Conservation (phyloP, 2,113 vertebrate genomes). For the Mesitornis unicolor region DNA sequence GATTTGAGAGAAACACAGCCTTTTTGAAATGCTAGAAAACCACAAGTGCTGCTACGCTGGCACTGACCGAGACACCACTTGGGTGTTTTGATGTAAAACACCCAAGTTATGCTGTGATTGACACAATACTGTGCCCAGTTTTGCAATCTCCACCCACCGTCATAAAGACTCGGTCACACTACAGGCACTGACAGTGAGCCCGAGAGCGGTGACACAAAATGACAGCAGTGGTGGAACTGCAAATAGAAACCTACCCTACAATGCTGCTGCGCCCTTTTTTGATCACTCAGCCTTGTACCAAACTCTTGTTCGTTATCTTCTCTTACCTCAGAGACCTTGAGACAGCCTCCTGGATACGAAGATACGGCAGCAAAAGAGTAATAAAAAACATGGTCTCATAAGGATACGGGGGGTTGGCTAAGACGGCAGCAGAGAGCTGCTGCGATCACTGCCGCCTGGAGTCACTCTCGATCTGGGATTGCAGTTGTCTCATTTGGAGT, state of each 20-base stretch:
- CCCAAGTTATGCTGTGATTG: background rate
- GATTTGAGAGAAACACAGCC: background rate
- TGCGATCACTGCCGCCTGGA: background rate
- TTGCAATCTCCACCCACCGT: background rate
- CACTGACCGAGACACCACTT: background rate
- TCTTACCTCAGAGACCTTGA: background rate
- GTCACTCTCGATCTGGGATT: background rate
- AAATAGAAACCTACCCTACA: background rate
- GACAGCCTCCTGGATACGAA: background rate
- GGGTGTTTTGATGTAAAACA: background rate
- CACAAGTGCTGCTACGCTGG: background rate
- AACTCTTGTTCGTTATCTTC: background rate
- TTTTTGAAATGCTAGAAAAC: background rate
- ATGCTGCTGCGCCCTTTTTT: background rate
- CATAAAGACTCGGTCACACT: background rate
- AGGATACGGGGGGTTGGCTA: background rate
- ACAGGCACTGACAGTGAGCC: background rate
- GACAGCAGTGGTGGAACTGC: background rate
- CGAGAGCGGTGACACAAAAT: background rate
- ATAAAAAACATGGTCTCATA: rapidly evolving
- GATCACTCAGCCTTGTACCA: background rate
- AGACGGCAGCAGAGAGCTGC: background rate
- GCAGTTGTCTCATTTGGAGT: background rate
- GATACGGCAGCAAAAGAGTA: background rate
- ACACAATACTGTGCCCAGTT: background rate